Percentiles rank a stretch among this genome's conserved stretches.
Evolutionary conservation across 2,797 vertebrate species (phyloP).

Genomic region (Malacoctenus gilli): DNA sequence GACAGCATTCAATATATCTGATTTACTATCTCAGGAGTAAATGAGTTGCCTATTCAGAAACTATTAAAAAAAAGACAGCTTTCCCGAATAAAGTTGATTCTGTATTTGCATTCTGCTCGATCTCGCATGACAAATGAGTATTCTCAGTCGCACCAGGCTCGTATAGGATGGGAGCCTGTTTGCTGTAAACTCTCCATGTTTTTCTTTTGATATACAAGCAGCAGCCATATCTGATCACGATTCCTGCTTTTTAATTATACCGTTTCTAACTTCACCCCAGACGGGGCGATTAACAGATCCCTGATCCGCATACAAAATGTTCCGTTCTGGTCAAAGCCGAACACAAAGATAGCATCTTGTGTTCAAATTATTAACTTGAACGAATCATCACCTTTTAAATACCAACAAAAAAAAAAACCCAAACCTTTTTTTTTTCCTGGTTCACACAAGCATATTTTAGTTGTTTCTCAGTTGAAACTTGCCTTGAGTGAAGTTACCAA

Average conservation of each 20-base stretch:
- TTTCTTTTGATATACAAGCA: conserved; percentile 8
- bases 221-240: conserved; percentile 9
- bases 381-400: too few species aligned
- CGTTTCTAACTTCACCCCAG: conserved; percentile 12
- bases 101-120: neutral
- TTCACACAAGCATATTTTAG: too few species aligned
- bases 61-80: neutral
- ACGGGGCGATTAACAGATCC: conserved; percentile 9
- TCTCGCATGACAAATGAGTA: conserved; percentile 1
- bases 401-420: too few species aligned
- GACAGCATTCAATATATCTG: too few species aligned
- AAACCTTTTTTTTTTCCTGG: too few species aligned
- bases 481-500: too few species aligned
- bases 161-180: neutral
- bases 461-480: too few species aligned
- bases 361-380: too few species aligned
- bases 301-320: conserved; percentile 11
- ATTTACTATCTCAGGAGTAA: neutral
- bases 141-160: conserved; percentile 1
- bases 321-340: too few species aligned
- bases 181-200: conserved; percentile 4
- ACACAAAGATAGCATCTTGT: too few species aligned
- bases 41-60: neutral
- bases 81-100: neutral
- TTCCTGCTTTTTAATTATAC: conserved; percentile 15